Evolutionary conservation across 2,113 vertebrate genomes (phyloP).

Genomic region (Hymenochirus boettgeri): DNA sequence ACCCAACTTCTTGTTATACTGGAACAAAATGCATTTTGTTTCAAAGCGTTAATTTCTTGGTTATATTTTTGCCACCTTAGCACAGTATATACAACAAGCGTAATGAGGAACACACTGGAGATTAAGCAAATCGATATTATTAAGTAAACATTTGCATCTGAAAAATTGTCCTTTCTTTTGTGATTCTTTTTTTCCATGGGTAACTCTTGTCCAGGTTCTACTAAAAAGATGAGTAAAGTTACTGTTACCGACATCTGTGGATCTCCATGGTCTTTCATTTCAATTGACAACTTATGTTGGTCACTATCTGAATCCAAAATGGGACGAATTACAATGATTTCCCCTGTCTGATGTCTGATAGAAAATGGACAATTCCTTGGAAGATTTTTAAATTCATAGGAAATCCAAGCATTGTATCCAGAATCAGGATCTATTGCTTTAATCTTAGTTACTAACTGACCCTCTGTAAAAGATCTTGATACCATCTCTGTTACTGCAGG

Average conservation of each 20-base stretch:
- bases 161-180: conserved; percentile 11
- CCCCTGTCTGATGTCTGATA: conserved; percentile 56
- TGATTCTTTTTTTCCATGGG: not conserved
- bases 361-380: conserved; percentile 75
- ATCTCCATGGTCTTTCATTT: conserved; percentile 54
- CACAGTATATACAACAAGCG: conserved; percentile 12
- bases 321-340: conserved; percentile 51
- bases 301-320: conserved; percentile 58
- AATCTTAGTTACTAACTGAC: conserved; percentile 60
- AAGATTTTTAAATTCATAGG: conserved; percentile 67
- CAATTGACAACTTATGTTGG: conserved; percentile 48
- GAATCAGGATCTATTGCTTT: conserved; percentile 61
- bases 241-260: conserved; percentile 49
- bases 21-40: conserved; percentile 37
- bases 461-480: conserved; percentile 37
- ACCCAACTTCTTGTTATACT: conserved; percentile 22
- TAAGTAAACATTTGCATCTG: conserved; percentile 13
- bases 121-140: conserved; percentile 21
- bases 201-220: conserved; percentile 12
- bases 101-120: conserved; percentile 23
- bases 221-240: conserved; percentile 49
- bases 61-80: conserved; percentile 20
- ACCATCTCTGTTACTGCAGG: conserved; percentile 39
- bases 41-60: conserved; percentile 19
- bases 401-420: conserved; percentile 75